phyloP scores from a whole-genome alignment of 2,113 vertebrate genomes.

The Orthonyx spaldingii region DNA sequence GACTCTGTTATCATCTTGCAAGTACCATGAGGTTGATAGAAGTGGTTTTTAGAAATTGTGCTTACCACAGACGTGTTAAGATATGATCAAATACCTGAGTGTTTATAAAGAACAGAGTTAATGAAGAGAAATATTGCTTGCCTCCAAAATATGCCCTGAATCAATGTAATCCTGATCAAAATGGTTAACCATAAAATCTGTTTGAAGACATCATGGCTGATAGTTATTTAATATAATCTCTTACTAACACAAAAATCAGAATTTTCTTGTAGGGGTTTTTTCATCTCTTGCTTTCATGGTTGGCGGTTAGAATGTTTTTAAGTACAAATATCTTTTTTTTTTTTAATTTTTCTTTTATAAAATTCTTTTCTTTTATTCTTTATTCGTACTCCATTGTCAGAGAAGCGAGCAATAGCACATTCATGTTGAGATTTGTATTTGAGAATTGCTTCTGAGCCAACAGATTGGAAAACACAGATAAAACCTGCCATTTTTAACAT shows the following conservation, averaged over 20 bases:
- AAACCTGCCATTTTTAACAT: not conserved
- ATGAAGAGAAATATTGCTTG: not conserved
- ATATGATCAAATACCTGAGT: not conserved
- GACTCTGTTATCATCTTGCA: not conserved
- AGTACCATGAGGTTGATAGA: not conserved
- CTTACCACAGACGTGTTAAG: not conserved
- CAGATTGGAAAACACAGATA: not conserved
- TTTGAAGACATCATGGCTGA: not conserved
- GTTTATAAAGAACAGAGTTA: not conserved
- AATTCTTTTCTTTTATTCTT: not conserved
- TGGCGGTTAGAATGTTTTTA: not conserved
- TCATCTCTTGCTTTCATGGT: not conserved
- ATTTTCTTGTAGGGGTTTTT: not conserved
- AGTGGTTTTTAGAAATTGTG: not conserved
- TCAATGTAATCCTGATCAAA: not conserved
- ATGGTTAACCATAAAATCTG: not conserved
- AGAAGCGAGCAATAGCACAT: not conserved
- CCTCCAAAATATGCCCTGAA: not conserved
- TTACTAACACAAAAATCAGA: not conserved
- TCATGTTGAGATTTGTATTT: not conserved
- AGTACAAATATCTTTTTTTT: not conserved
- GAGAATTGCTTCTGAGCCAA: not conserved
- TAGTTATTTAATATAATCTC: not conserved
- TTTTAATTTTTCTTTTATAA: not conserved
- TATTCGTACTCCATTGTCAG: not conserved